Evolutionary conservation across 1,140 invertebrate species (phyloP).

Genomic region (Lamellibrachia luymesi): DNA sequence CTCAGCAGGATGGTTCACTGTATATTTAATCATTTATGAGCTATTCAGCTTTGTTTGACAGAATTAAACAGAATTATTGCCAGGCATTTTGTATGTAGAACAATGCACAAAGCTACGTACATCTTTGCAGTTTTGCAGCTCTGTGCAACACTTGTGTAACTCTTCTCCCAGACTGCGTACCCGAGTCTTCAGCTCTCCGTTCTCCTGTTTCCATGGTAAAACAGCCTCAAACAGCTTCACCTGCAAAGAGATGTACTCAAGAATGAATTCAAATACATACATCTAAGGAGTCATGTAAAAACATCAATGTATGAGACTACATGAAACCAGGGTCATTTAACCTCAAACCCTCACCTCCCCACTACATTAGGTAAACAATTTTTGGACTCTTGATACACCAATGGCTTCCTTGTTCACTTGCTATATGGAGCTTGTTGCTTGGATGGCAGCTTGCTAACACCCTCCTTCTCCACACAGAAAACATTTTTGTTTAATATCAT

Average conservation of each 20-base stretch:
- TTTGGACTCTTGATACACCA: too few relatives aligned
- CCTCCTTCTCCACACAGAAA: too few relatives aligned
- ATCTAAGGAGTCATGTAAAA: background rate
- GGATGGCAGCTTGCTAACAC: too few relatives aligned
- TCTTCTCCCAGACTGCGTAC: constrained; percentile 42
- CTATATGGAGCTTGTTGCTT: too few relatives aligned
- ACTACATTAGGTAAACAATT: too few relatives aligned
- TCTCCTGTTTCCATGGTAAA: constrained; percentile 46
- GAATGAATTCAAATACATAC: constrained; percentile 16
- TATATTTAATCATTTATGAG: background rate
- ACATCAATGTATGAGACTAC: too few relatives aligned
- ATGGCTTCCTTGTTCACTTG: too few relatives aligned
- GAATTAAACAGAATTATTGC: background rate
- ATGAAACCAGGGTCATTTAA: too few relatives aligned
- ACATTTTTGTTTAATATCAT: too few relatives aligned
- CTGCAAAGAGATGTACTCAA: constrained; percentile 32
- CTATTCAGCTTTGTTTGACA: background rate
- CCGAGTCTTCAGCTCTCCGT: constrained; percentile 39
- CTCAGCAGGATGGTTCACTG: too few relatives aligned
- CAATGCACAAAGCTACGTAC: constrained; percentile 7
- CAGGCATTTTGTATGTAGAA: background rate
- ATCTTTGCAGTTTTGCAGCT: constrained; percentile 15
- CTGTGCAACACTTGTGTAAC: constrained; percentile 23
- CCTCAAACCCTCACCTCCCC: too few relatives aligned
- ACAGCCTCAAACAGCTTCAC: constrained; percentile 46